Evolutionary conservation across 1,140 invertebrate species (phyloP).

Genomic region (Phortica variegata): DNA sequence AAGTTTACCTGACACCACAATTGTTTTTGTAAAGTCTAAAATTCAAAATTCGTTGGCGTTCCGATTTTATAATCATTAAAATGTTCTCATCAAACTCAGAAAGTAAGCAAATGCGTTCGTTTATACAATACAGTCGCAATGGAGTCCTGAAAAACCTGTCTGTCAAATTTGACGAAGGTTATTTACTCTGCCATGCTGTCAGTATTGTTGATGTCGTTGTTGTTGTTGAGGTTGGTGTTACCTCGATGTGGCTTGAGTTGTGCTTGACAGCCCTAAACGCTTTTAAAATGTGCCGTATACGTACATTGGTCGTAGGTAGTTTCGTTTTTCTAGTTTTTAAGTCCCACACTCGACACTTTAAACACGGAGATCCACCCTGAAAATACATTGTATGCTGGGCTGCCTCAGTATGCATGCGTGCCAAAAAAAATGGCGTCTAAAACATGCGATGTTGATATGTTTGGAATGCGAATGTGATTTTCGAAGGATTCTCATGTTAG

Average conservation of each 20-base stretch:
- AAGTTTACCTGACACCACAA: too few species aligned
- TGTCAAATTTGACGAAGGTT: constrained; percentile 55
- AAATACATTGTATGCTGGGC: constrained; percentile 2
- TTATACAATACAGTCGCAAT: constrained; percentile 21
- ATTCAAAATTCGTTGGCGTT: too few species aligned
- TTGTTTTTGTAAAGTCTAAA: too few species aligned
- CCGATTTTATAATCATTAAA: too few species aligned
- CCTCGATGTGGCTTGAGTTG: constrained; percentile 3
- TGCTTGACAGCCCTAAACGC: constrained; percentile 26
- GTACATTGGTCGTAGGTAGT: constrained; percentile 19
- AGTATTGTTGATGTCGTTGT: constrained; percentile 8
- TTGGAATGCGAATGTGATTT: constrained; percentile 50
- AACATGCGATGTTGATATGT: background rate
- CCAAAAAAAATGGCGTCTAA: constrained; percentile 25
- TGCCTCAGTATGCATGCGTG: constrained; percentile 1
- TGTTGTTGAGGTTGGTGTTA: constrained; percentile 1
- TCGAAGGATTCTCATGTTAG: constrained; percentile 26
- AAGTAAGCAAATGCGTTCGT: too few species aligned
- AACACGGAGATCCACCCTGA: constrained; percentile 30
- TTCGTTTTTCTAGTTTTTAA: constrained; percentile 43
- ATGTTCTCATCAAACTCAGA: too few species aligned
- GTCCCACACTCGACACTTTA: constrained; percentile 48
- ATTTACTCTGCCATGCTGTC: constrained; percentile 26
- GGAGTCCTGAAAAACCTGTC: constrained; percentile 56
- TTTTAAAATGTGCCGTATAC: constrained; percentile 31